Evolutionary conservation across 2,797 vertebrate species (phyloP).

Genomic region (Scarus forsteni): DNA sequence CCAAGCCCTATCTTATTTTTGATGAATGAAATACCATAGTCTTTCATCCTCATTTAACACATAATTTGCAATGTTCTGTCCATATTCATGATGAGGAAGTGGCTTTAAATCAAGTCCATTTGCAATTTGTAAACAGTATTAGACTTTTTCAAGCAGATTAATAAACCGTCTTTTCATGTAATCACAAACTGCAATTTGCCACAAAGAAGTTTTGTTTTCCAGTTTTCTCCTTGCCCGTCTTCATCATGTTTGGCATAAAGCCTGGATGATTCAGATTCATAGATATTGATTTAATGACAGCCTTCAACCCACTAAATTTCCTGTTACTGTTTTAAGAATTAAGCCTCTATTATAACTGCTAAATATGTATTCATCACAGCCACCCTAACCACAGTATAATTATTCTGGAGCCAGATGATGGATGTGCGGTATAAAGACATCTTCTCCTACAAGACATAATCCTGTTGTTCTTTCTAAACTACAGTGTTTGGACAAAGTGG

Average conservation of each 20-base stretch:
- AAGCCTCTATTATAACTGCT: slow-evolving; percentile 54
- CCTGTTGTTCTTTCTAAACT: slow-evolving; percentile 33
- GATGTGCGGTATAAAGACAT: slow-evolving; percentile 56
- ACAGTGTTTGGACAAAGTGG: slow-evolving; percentile 43
- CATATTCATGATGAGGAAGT: slow-evolving; percentile 15
- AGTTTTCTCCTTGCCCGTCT: slow-evolving; percentile 5
- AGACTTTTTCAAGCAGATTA: slow-evolving; percentile 9
- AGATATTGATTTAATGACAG: slow-evolving; percentile 65
- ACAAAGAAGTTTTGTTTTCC: slow-evolving; percentile 12
- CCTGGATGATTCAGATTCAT: slow-evolving; percentile 39
- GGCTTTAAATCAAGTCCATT: slow-evolving; percentile 7
- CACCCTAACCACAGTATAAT: slow-evolving; percentile 58
- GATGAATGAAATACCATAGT: slow-evolving; percentile 14
- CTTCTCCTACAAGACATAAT: slow-evolving; percentile 43
- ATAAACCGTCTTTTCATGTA: slow-evolving; percentile 9
- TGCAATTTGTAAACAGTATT: slow-evolving; percentile 8
- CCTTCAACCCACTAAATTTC: slow-evolving; percentile 51
- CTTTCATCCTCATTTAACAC: slow-evolving; percentile 10
- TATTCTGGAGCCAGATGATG: slow-evolving; percentile 57
- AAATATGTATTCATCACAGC: slow-evolving; percentile 56
- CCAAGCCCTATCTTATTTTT: slow-evolving; percentile 3
- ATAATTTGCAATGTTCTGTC: slow-evolving; percentile 21
- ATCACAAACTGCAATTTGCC: slow-evolving; percentile 25
- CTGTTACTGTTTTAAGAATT: slow-evolving; percentile 60
- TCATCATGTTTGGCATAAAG: slow-evolving; percentile 28